A percentile compares a stretch with the other conserved stretches of the same genome.
Evolutionary conservation across 1,140 invertebrate genomes (phyloP).

Genomic region (Brachionus rotundiformis): DNA sequence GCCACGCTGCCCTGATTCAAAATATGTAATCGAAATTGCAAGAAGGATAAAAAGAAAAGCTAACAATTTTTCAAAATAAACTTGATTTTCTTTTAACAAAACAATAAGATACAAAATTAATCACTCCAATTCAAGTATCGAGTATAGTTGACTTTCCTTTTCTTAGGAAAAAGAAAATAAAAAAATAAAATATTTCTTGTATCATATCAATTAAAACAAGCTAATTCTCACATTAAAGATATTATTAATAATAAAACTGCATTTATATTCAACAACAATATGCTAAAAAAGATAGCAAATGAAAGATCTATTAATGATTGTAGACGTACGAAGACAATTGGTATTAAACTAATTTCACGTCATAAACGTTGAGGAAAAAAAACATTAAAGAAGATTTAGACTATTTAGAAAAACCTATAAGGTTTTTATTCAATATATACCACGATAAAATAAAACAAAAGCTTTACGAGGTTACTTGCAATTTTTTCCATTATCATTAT

Average conservation of each 20-base stretch:
- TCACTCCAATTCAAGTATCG: background rate
- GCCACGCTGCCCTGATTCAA: background rate
- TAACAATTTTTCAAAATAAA: background rate
- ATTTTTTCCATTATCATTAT: background rate
- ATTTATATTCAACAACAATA: background rate
- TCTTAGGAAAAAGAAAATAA: background rate
- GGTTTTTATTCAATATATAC: slow-evolving; percentile 22
- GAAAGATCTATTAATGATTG: background rate
- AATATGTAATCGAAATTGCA: background rate
- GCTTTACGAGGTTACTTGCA: background rate
- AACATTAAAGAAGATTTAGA: background rate
- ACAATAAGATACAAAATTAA: slow-evolving; percentile 14
- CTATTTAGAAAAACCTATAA: background rate
- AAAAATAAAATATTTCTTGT: slow-evolving; percentile 6
- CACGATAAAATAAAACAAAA: background rate
- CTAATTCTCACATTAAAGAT: background rate
- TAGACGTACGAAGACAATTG: background rate
- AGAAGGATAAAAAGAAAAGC: background rate
- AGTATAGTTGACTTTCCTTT: background rate
- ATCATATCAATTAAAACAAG: slow-evolving; percentile 13
- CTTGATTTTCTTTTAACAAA: slow-evolving; percentile 15
- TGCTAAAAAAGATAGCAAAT: background rate
- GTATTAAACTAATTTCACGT: background rate
- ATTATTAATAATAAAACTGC: background rate
- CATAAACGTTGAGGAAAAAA: background rate